Percentiles rank a stretch among this genome's conserved stretches.
Evolutionary conservation across 2,113 vertebrate genomes (phyloP).

Genomic region (Bungarus multicinctus): DNA sequence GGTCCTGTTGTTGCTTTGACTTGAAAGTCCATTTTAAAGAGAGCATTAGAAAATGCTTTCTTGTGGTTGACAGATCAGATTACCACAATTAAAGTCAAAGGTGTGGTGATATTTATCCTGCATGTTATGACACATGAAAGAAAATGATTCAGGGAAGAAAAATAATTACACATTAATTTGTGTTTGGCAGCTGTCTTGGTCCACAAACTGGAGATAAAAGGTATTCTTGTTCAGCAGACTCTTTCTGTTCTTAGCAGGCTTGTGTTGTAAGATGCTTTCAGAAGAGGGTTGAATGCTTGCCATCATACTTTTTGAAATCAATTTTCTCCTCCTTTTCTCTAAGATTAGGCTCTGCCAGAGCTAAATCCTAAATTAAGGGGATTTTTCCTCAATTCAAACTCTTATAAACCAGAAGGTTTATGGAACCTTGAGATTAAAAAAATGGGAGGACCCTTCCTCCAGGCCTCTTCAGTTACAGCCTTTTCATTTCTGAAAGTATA

Average conservation of each 20-base stretch:
- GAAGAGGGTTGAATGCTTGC: conserved; percentile 15
- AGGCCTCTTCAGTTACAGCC: not conserved
- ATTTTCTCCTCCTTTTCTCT: not conserved
- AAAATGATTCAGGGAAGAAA: conserved; percentile 80
- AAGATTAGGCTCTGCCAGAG: not conserved
- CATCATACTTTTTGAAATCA: conserved; percentile 6
- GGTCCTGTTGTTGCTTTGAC: conserved; percentile 29
- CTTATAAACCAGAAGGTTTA: fast-evolving
- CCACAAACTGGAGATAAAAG: conserved; percentile 70
- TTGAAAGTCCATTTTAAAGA: conserved; percentile 34
- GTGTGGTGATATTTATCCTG: conserved; percentile 33
- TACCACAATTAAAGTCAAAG: conserved; percentile 38
- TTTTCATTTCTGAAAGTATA: not conserved
- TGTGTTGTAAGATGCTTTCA: conserved; percentile 27
- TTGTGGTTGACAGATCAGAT: conserved; percentile 40
- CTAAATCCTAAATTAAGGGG: not conserved
- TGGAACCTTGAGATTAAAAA: not conserved
- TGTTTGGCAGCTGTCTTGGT: conserved; percentile 76
- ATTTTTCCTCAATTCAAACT: conserved; percentile 27
- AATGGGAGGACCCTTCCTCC: not conserved
- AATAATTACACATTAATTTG: conserved; percentile 84
- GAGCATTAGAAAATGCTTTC: conserved; percentile 34
- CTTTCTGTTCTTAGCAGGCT: conserved; percentile 54
- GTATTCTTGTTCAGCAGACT: conserved; percentile 61
- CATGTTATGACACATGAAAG: conserved; percentile 54